Evolutionary conservation across 2,797 vertebrate genomes (phyloP), one percentile per base, ranked within the genome.

Genomic region (Loriculus beryllinus): DNA sequence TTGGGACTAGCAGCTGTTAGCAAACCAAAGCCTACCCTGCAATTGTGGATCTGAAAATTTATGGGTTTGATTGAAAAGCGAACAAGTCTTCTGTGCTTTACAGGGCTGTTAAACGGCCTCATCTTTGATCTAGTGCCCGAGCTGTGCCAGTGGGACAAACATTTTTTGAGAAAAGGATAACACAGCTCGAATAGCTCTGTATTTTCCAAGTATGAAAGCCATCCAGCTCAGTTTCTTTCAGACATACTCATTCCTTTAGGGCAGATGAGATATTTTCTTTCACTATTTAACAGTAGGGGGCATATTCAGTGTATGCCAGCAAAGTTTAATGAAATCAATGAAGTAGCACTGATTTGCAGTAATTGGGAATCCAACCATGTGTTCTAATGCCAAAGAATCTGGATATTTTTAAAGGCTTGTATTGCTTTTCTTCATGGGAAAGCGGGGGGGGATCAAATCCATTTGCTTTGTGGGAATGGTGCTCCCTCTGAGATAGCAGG

Each of bases 311-410:
- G 86, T 90, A 93, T 56, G 94, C 95, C 96, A 96, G 86, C 56
- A 74, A 92, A 96, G 83, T 77, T 84, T 95, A 96, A 96, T 70
- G 86, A 96, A 94, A 93, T 81, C 93, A 96, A 63, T 88, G 90
- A 95, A 96, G 92, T 93, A 90, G 91, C 95, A 95, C 94, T 96
- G 93, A 96, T 94, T 90, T 90, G 82, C 85, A 91, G 91, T 94
- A 96, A 96, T 94, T 96, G 85, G 90, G 90, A 94, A 82, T 90
- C 77, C 90, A 93, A 51, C 39, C 94, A 91, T 93, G 93, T 95
- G 88, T 95, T 95, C 74, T 78, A 93, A 88, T 72, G 85, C 91
- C 87, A 90, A 95, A 93, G 90, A 95, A 92, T 92, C 56, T 83
- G 70, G 51, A 20, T 84, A 81, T 95, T 94, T 94, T 90, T 79